These are phyloP conservation scores for Anoncus sp. DNA, from an alignment of 2,888 invertebrate species.

Conservation along the genomic window DNA sequence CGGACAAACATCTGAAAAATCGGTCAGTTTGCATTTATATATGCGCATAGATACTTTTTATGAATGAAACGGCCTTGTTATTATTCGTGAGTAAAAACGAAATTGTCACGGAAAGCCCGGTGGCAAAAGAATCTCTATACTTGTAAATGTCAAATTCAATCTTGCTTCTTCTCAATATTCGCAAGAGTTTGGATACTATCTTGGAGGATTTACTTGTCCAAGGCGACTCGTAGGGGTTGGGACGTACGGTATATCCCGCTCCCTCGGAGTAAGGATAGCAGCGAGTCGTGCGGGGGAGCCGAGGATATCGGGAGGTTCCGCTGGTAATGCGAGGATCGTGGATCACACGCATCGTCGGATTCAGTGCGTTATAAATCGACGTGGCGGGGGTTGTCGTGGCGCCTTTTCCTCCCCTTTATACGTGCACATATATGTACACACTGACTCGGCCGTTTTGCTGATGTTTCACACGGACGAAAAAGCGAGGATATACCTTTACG, in stretches of 20 bases:
- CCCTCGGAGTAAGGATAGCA: not conserved
- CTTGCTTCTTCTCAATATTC: constrained; percentile 39
- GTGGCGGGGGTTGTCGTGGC: constrained; percentile 73
- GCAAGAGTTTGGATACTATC: constrained; percentile 36
- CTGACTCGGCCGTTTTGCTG: constrained; percentile 36
- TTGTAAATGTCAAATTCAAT: constrained; percentile 49
- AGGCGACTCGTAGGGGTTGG: constrained; percentile 46
- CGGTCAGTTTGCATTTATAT: too few species aligned
- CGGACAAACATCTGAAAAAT: too few species aligned
- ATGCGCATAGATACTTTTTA: too few species aligned
- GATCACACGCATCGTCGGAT: constrained; percentile 77
- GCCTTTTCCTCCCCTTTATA: constrained; percentile 68
- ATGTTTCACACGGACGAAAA: constrained; percentile 24
- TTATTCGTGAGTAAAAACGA: not conserved
- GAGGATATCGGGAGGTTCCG: constrained; percentile 24
- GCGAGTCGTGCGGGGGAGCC: not conserved
- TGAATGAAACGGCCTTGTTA: not conserved
- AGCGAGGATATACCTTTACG: constrained; percentile 23
- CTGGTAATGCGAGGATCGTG: constrained; percentile 71
- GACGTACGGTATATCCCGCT: not conserved
- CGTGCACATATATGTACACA: constrained; percentile 46
- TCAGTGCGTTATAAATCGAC: constrained; percentile 80
- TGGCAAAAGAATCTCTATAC: not conserved
- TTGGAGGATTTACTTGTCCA: constrained; percentile 59
- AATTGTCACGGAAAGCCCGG: not conserved